Conservation (phyloP, 2,797 vertebrate genomes). For the Cyclopterus lumpus region DNA sequence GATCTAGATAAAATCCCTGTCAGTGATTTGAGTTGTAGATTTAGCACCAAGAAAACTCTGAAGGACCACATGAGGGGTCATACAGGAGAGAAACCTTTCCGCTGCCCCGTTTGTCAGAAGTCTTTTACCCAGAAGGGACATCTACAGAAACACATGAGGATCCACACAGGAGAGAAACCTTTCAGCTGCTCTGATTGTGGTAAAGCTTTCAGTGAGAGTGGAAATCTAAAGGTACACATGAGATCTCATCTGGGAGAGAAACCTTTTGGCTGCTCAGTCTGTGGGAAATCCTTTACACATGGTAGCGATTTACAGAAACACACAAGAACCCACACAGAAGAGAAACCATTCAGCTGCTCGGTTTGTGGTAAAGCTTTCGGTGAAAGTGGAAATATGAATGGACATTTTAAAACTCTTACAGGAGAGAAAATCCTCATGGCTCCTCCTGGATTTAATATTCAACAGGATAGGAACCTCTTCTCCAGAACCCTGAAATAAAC, state of each 20-base stretch:
- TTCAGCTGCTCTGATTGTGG: conserved; percentile 4
- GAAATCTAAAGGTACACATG: conserved; percentile 1
- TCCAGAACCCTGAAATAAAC: too few species aligned
- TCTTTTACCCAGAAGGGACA: too few species aligned
- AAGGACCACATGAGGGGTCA: too few species aligned
- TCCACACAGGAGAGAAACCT: neutral
- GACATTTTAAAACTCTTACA: neutral
- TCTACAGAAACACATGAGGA: too few species aligned
- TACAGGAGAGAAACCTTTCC: too few species aligned
- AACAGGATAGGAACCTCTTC: too few species aligned
- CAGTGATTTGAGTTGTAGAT: too few species aligned
- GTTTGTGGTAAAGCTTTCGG: neutral
- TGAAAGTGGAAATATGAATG: conserved; percentile 1
- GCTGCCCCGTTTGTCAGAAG: too few species aligned
- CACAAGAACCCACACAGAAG: neutral
- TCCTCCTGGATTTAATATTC: too few species aligned
- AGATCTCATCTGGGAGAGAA: neutral
- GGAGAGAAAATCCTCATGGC: neutral
- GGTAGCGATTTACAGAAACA: neutral
- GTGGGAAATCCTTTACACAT: neutral
- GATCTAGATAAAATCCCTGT: too few species aligned
- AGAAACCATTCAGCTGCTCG: neutral
- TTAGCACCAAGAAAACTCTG: too few species aligned
- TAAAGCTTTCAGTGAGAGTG: too few species aligned
- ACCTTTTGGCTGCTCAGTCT: neutral